Base-by-base conservation (phyloP, 2,888 invertebrate genomes). In the Augiades crinisus region DNA sequence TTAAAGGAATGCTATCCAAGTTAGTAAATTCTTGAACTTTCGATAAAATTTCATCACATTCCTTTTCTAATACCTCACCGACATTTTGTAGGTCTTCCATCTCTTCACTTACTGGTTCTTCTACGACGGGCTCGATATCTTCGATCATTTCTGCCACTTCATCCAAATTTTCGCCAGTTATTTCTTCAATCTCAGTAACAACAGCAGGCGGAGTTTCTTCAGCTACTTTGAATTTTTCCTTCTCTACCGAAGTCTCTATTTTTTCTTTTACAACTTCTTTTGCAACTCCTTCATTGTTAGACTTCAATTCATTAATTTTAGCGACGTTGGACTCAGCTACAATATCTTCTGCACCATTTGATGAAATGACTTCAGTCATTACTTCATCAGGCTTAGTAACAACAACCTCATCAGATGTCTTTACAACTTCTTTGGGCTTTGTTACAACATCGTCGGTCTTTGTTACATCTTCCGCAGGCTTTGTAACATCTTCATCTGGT, bases 1-100 rank as follows among this genome's bases (percentile, higher is more conserved):
- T 87, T 5, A 82, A 57, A 12, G 84, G 75, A 40, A 87, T 82
- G 43, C 70, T 85, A 53, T 82, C 81, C 52, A 87, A 70, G 58
- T 84, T 85, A 3, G 88, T 88, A 22, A 89, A 86, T 63, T 84
- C 75, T 59, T 88, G 79, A 4, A 90, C 88, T 63, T 89, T 90
- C 0, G 84, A 85, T 14, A 90, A 59, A 51, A 90, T 87, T 59
- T 89, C 90, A 55, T 83, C 85, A 58, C 90, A 90, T 68, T 90
- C 89, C 57, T 88, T 89, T 55, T 88, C 88, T 12, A 90, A 67
- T 2, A 81, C 86, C 38, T 83, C 81, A 2, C 84, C 82, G 12
- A 78, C 86, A 56, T 80, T 84, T 60, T 82, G 75, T 17, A 87
- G 63, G 1, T 79, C 80, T 55, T 84, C 87, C 61, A 86, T 77